Evolutionary conservation across 92 coral and sea anemone species (phyloP), one percentile per base, ranked within the genome.

Genomic region (Metridium senile): DNA sequence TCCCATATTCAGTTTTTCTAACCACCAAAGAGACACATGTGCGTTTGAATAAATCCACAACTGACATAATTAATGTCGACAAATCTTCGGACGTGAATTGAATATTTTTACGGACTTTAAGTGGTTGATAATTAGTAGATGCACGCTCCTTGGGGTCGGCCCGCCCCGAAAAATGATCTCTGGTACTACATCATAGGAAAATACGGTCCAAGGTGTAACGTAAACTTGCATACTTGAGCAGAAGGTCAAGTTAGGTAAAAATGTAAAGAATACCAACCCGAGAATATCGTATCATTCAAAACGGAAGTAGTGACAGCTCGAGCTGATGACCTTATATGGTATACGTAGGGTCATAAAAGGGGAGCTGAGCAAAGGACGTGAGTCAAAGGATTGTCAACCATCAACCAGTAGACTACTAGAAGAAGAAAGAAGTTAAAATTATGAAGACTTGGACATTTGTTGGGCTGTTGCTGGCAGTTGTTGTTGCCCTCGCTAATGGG

Each of bases 321-420:
- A 26, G 28, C 76, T 64, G 21, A 13, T 51, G 49, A 9, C 78
- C 78, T 56, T 73, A 73, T 73, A 31, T 57, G 78, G 78, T 31
- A 33, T 25, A 39, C 34, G 9, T 9, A 29, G 27, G 78, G 39
- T n/a, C 35, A 71, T 71, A 71, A 71, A 51, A 28, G 64, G 45
- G 17, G 58, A 71, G 28, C 58, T 21, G 58, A 70, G 8, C 61
- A 30, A 43, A 19, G 33, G 21, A 57, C 69, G 69, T 73, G 56
- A 21, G 1, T 58, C 67, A 73, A 20, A 73, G 33, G 39, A 28
- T n/a, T 21, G 78, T 73, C 67, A 58, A 25, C 68, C 20, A 30
- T 73, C 49, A 33, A 13, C 32, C 29, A 13, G 51, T 10, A 21
- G 9, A 72, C 52, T 56, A 13, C 31, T 9, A 11, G 33, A 19